Conservation (phyloP, 2,888 invertebrate species). For the Latrodectus hesperus region DNA sequence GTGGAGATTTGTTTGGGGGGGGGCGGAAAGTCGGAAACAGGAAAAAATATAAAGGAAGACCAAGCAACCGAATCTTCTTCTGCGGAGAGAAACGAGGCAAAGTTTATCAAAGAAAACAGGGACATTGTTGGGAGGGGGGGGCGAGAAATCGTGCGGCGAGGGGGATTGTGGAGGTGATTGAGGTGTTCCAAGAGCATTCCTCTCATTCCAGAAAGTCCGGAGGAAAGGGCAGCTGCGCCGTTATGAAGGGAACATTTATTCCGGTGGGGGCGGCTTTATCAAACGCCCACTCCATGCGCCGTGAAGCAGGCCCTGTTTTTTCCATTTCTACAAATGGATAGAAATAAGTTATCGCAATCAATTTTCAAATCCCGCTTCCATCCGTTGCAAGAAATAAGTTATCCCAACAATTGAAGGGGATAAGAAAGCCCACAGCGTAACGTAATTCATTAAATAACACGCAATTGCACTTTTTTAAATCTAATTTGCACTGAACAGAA, state of each 20-base stretch:
- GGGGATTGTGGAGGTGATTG: slow-evolving; percentile 32
- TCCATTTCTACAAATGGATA: too few species aligned
- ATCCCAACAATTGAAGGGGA: too few species aligned
- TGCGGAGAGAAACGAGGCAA: background rate
- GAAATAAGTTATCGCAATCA: too few species aligned
- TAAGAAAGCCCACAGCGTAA: too few species aligned
- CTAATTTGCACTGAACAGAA: too few species aligned
- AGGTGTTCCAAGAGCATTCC: slow-evolving; percentile 59
- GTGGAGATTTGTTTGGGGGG: background rate
- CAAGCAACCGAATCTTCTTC: background rate
- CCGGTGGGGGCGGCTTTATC: slow-evolving; percentile 1
- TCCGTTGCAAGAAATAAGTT: too few species aligned
- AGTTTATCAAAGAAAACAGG: slow-evolving; percentile 32
- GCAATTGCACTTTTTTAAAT: too few species aligned
- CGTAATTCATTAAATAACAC: too few species aligned
- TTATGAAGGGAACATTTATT: background rate
- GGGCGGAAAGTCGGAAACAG: too few species aligned
- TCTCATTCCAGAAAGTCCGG: slow-evolving; percentile 23
- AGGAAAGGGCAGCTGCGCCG: slow-evolving; percentile 42
- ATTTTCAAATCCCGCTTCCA: too few species aligned
- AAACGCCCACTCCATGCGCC: background rate
- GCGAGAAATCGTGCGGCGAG: background rate
- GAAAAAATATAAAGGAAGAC: too few species aligned
- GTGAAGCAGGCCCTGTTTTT: too few species aligned
- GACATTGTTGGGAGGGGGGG: slow-evolving; percentile 18